Evolutionary conservation across 1,140 invertebrate species (phyloP), one percentile per base, ranked within the genome.

Genomic region (Polypedilum pembai): DNA sequence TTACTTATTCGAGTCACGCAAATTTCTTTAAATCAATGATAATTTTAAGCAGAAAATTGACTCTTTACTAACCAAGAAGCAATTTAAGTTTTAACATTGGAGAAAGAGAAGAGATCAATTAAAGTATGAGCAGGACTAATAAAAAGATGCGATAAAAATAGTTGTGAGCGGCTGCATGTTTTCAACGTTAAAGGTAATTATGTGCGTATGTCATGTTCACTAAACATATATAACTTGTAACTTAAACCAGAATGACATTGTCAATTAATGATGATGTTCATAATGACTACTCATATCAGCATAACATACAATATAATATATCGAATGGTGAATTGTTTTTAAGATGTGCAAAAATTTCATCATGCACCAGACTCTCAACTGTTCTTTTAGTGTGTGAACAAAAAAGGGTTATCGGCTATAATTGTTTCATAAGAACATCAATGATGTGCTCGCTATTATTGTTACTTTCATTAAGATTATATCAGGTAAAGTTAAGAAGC

Each of bases 211-310:
- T 4, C 45, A 56, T 56, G 45, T 56, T 56, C 45, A 56, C n/a
- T n/a, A 56, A 56, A 56, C 45, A 56, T n/a, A 33, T 33, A 56
- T 56, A n/a, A 56, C 45, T 56, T n/a, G 45, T 15, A 56, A 56
- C 4, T 56, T 56, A 56, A 56, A 56, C 45, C n/a, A n/a, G 45
- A 56, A 56, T 56, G 45, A 56, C 8, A 56, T 56, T 56, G 12
- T 56, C 45, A n/a, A 56, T 56, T 56, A 56, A 56, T 56, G 45
- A 15, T 56, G 45, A 56, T 56, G n/a, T 12, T 56, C 45, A n/a
- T 33, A 33, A 33, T 33, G 24, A 33, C 24, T 33, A 5, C 24
- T 33, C 24, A 33, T 33, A 33, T 33, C 24, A 33, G 5, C 5
- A 5, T 3, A 33, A 1, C 2, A 33, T 33, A 33, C 24, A n/a